phyloP scores from a whole-genome alignment of 2,797 vertebrate genomes.

The Basileuterus tristriatus region DNA sequence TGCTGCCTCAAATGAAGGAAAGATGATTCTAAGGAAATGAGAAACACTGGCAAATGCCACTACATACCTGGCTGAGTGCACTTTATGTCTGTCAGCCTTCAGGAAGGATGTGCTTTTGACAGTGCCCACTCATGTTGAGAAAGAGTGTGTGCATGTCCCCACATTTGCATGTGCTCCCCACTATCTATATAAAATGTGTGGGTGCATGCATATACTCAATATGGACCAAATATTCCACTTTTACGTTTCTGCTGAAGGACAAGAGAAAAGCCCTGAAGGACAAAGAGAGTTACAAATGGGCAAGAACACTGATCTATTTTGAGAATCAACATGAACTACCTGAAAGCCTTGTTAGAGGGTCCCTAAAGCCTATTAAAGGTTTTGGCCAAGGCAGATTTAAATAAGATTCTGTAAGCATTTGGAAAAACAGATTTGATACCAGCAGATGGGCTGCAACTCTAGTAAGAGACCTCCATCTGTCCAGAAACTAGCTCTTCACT shows the following conservation, averaged over 20 bases:
- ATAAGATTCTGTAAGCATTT: conserved; percentile 11
- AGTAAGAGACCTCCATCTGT: background rate
- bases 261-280: background rate
- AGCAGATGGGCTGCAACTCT: conserved; percentile 38
- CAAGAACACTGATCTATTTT: background rate
- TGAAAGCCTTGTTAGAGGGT: background rate
- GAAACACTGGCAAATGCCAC: background rate
- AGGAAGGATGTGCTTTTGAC: background rate
- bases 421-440: conserved; percentile 6
- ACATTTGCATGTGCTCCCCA: background rate
- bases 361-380: conserved; percentile 57
- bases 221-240: background rate
- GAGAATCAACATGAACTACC: background rate
- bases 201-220: background rate
- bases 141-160: background rate
- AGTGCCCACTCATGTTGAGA: background rate
- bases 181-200: background rate
- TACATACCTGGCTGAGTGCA: background rate
- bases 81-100: background rate
- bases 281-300: background rate
- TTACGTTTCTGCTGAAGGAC: background rate
- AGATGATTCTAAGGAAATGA: background rate
- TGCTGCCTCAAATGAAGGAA: background rate
- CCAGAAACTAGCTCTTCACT: background rate
- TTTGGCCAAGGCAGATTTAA: conserved; percentile 34